Evolutionary conservation across 2,888 invertebrate species (phyloP), one percentile per base, ranked within the genome.

Genomic region (Fissipunctia ypsillon): DNA sequence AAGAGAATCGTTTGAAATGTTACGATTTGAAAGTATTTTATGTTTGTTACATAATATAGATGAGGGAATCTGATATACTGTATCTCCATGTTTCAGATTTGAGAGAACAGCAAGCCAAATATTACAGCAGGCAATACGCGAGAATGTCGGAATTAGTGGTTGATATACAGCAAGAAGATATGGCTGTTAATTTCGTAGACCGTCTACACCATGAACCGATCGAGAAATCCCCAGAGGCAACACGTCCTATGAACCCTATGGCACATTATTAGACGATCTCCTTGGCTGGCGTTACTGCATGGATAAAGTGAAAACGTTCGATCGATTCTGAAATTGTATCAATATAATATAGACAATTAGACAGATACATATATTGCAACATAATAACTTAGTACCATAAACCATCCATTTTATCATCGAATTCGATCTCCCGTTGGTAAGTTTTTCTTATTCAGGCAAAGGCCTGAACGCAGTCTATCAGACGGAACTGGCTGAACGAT

Each of bases 1-100:
- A 70, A 56, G 35, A 63, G 31, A 68, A 65, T 43, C 31, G 31
- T 63, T 71, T 52, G 25, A 38, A 67, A 66, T 69, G 41, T 69
- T 41, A 50, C 45, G 31, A 48, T 81, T 68, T 22, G 16, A 31
- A 45, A 28, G 31, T 41, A 56, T 66, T 41, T 45, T 57, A n/a
- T 52, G 14, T 38, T 41, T 61, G 25, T 31, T 48, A 41, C 56
- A 43, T 61, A 5, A 28, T 41, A 48, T 7, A 57, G 25, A 38
- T 28, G 4, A n/a, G 6, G 28, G n/a, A 43, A 38, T n/a, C 35
- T 52, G 12, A 35, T 52, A 25, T 25, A 67, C 28, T 43, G 7
- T 14, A 28, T 38, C 3, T 50, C 3, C 25, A 48, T 28, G 14
- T n/a, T 41, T 56, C 35, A 65, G 22, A 50, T 50, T 41, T 59